Conservation (phyloP, 2,888 invertebrate genomes). For the Hyalella azteca region DNA sequence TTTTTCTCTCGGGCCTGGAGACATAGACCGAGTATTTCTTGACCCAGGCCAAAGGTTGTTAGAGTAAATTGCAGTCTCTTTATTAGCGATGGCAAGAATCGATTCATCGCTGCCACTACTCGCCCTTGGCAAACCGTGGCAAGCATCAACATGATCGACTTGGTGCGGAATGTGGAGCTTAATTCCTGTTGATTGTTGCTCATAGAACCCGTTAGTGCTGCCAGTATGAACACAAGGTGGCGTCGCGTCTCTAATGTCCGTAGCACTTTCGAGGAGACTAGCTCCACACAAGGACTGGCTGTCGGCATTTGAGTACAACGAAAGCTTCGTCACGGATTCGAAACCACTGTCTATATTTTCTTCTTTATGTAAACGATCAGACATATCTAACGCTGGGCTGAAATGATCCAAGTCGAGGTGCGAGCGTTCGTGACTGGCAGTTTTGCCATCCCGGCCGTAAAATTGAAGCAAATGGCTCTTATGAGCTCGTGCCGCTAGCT, state of each 20-base stretch:
- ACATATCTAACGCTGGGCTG: not conserved
- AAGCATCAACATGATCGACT: too few species aligned
- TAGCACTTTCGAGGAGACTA: not conserved
- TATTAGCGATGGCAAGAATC: too few species aligned
- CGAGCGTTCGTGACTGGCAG: not conserved
- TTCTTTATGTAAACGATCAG: not conserved
- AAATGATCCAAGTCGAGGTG: not conserved
- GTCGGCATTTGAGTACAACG: not conserved
- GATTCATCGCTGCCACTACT: too few species aligned
- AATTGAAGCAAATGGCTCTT: not conserved
- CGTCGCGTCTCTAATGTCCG: not conserved
- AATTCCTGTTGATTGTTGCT: conserved; percentile 13
- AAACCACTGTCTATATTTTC: conserved; percentile 23
- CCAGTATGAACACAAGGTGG: not conserved
- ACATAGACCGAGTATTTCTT: not conserved
- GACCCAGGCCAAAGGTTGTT: not conserved
- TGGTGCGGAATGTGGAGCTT: conserved; percentile 1
- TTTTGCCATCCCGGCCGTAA: not conserved
- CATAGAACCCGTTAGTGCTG: conserved; percentile 12
- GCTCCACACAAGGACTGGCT: not conserved
- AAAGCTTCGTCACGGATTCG: conserved; percentile 9
- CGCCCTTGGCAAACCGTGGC: too few species aligned
- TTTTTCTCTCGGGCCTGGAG: not conserved
- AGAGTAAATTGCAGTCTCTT: too few species aligned
- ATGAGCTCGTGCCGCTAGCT: conserved; percentile 15